phyloP scores from a whole-genome alignment of 1,140 invertebrate species.

The Linepithema humile region DNA sequence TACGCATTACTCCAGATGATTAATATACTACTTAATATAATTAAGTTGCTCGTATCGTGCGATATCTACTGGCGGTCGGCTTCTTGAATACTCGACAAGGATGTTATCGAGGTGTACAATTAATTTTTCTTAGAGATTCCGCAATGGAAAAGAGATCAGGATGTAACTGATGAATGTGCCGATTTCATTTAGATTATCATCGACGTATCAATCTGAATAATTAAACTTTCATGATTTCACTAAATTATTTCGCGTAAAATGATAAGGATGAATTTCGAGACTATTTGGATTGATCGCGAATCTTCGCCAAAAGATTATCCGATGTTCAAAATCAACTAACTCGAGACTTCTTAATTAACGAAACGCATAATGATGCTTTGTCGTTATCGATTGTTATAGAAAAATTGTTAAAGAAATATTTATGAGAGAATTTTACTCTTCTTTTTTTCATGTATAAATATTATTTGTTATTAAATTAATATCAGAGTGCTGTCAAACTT shows the following conservation, averaged over 20 bases:
- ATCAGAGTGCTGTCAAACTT: background rate
- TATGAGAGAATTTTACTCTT: too few relatives aligned
- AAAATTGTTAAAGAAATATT: too few relatives aligned
- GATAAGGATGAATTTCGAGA: background rate
- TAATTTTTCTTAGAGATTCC: background rate
- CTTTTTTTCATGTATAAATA: too few relatives aligned
- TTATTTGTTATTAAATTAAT: too few relatives aligned
- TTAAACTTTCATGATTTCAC: background rate
- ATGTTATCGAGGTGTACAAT: background rate
- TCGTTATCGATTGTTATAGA: too few relatives aligned
- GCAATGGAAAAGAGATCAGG: background rate
- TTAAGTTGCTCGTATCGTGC: constrained; percentile 33
- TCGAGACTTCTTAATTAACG: background rate
- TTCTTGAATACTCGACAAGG: background rate
- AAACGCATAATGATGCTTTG: background rate
- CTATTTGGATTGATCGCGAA: background rate
- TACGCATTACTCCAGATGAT: constrained; percentile 26
- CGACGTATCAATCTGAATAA: background rate
- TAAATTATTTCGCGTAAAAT: background rate
- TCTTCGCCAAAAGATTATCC: background rate
- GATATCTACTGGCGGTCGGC: constrained; percentile 13
- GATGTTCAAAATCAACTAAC: background rate
- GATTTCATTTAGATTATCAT: background rate
- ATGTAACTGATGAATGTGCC: background rate
- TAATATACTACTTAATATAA: constrained; percentile 46